These are phyloP conservation scores for Menidia menidia DNA, from an alignment of 2,797 vertebrate genomes.

Conservation along the genomic window DNA sequence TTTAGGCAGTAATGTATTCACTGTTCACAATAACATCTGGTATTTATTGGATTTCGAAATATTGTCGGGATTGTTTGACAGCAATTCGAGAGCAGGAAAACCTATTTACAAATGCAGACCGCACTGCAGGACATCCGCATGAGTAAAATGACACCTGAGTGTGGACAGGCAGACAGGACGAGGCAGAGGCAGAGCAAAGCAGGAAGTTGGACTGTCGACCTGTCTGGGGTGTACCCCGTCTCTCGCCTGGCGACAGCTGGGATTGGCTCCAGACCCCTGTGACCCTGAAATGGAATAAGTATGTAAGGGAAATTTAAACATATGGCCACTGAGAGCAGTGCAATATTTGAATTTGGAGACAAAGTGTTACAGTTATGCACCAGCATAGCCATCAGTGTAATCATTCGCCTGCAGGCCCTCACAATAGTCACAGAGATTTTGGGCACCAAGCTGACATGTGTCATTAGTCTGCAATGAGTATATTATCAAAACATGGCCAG, in stretches of 20 bases:
- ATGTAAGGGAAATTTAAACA: background rate
- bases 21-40: background rate
- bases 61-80: background rate
- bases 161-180: background rate
- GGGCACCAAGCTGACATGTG: constrained; percentile 55
- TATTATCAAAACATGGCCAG: constrained; percentile 53
- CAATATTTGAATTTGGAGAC: background rate
- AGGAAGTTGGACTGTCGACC: too few species aligned
- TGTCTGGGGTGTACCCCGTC: too few species aligned
- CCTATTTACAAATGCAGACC: background rate
- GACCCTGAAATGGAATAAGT: background rate
- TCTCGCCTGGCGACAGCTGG: too few species aligned
- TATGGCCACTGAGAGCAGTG: background rate
- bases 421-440: constrained; percentile 47
- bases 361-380: background rate
- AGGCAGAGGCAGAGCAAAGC: background rate
- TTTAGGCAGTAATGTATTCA: too few species aligned
- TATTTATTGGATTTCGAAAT: background rate
- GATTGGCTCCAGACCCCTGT: too few species aligned
- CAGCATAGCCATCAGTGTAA: constrained; percentile 37
- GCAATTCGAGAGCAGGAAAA: background rate
- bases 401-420: constrained; percentile 48
- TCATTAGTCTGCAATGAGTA: constrained; percentile 49
- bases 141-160: background rate
- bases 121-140: background rate